Percentiles rank a stretch among this genome's conserved stretches.
Conservation (phyloP, 2,888 invertebrate genomes). For the Drosophila incognita region DNA sequence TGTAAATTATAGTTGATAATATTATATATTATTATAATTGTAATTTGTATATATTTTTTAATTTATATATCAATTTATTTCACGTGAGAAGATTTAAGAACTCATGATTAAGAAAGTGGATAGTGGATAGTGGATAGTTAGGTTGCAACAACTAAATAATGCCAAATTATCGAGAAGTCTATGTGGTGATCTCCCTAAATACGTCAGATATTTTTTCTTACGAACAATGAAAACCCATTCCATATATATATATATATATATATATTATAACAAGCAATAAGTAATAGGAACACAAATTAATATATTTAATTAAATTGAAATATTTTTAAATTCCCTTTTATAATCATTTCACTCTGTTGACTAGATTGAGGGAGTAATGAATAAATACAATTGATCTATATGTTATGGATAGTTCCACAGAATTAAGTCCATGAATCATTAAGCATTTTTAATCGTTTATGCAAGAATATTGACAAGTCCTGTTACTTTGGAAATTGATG, state of each 20-base stretch:
- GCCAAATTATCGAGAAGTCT: not conserved
- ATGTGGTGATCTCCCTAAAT: not conserved
- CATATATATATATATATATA: too few species aligned
- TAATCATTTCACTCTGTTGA: not conserved
- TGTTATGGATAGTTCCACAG: not conserved
- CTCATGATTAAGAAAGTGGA: not conserved
- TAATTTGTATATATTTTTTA: not conserved
- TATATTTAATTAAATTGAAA: not conserved
- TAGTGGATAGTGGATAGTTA: not conserved
- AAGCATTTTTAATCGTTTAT: fast-evolving
- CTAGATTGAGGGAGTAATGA: too few species aligned
- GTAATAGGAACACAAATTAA: not conserved
- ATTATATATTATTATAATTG: too few species aligned
- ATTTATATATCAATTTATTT: not conserved
- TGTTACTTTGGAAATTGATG: too few species aligned
- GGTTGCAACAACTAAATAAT: not conserved
- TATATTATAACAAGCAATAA: too few species aligned
- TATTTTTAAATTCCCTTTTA: not conserved
- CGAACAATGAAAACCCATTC: not conserved
- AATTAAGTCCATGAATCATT: not conserved
- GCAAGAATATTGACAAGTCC: fast-evolving
- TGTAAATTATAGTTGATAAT: not conserved
- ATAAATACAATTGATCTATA: too few species aligned
- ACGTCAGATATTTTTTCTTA: not conserved
- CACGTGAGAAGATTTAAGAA: not conserved